Evolutionary conservation across 1,140 invertebrate species (phyloP).

Genomic region (Nephila pilipes): DNA sequence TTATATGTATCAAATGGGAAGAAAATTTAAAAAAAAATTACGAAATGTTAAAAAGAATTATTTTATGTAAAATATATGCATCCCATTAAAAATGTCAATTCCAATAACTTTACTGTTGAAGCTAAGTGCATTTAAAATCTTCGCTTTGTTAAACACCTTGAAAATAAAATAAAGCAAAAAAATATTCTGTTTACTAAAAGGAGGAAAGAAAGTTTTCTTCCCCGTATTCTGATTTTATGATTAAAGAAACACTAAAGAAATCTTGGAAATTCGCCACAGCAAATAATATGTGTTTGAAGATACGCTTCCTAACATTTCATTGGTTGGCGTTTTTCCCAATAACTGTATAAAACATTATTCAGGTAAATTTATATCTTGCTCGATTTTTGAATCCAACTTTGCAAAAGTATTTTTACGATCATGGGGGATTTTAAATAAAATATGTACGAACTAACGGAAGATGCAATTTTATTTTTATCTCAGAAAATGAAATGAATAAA

Average conservation of each 20-base stretch:
- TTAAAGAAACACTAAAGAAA: neutral
- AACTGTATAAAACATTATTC: slow-evolving; percentile 18
- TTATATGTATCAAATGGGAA: too few species aligned
- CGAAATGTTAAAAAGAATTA: too few species aligned
- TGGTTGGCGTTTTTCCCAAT: slow-evolving; percentile 10
- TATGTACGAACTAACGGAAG: neutral
- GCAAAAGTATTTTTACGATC: neutral
- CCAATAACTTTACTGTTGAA: neutral
- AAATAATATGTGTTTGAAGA: slow-evolving; percentile 8
- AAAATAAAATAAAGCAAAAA: neutral
- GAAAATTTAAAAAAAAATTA: too few species aligned
- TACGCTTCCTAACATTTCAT: neutral
- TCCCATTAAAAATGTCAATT: neutral
- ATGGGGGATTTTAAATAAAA: neutral
- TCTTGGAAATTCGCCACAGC: neutral
- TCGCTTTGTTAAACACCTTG: neutral
- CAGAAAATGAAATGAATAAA: neutral
- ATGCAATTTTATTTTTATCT: neutral
- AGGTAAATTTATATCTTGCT: slow-evolving; percentile 28
- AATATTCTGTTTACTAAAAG: neutral
- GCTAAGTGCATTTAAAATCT: neutral
- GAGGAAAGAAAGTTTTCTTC: neutral
- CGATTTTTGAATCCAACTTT: neutral
- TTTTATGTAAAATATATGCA: too few species aligned
- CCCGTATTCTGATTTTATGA: neutral